Evolutionary conservation across 2,797 vertebrate species (phyloP).

Genomic region (Platalea minor): DNA sequence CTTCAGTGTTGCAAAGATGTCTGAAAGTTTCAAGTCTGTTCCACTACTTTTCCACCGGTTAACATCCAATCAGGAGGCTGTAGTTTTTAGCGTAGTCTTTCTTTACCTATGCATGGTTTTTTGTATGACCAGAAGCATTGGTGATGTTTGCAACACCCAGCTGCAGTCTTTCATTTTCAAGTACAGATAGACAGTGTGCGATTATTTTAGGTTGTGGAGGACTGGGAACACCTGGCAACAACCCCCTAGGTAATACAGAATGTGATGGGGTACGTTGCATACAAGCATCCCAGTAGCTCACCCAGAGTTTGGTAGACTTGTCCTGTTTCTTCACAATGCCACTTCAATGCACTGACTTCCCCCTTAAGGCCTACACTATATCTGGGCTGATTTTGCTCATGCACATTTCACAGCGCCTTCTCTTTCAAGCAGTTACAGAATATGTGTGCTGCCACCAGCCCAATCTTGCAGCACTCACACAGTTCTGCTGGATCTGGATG

Average conservation of each 20-base stretch:
- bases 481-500: not conserved
- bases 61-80: not conserved
- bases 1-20: not conserved
- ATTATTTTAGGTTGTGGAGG: not conserved
- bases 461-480: not conserved
- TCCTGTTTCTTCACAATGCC: not conserved
- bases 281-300: not conserved
- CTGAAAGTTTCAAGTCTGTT: not conserved
- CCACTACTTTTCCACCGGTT: not conserved
- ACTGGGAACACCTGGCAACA: not conserved
- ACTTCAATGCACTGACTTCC: not conserved
- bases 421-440: not conserved
- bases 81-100: not conserved
- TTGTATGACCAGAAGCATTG: not conserved
- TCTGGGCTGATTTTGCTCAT: not conserved
- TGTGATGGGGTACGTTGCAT: not conserved
- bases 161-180: not conserved
- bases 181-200: rapidly evolving
- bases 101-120: not conserved
- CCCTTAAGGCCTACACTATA: not conserved
- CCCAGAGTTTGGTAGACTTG: not conserved
- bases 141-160: not conserved
- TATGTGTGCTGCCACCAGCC: not conserved
- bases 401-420: not conserved
- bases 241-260: not conserved